These are phyloP conservation scores for Zonotrichia leucophrys DNA, from an alignment of 2,113 vertebrate genomes.

Conservation along the genomic window DNA sequence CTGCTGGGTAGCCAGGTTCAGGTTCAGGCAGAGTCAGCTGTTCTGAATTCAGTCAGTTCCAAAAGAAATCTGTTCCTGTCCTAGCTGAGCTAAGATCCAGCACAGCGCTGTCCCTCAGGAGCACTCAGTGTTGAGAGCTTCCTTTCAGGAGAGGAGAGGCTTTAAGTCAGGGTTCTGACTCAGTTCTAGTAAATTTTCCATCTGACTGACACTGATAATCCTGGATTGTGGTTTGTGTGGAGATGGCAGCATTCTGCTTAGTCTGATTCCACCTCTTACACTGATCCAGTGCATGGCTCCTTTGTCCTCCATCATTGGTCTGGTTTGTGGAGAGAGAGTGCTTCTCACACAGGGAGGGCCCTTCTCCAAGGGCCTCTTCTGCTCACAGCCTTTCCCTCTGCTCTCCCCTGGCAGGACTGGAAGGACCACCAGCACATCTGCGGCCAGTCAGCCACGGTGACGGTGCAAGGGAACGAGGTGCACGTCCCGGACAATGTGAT, in stretches of 20 bases:
- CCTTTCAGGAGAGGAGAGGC: background rate
- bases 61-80: background rate
- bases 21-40: background rate
- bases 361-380: background rate
- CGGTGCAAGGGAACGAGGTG: slow-evolving; percentile 80
- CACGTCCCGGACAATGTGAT: slow-evolving; percentile 81
- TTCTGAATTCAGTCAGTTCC: background rate
- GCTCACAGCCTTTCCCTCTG: background rate
- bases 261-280: background rate
- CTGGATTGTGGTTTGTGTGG: background rate
- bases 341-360: background rate
- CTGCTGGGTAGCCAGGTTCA: background rate
- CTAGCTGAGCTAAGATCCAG: background rate
- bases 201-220: background rate
- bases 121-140: rapidly evolving
- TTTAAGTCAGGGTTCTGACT: background rate
- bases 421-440: slow-evolving; percentile 96
- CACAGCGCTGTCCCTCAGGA: rapidly evolving
- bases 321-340: background rate
- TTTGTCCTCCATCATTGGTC: background rate
- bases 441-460: slow-evolving; percentile 78
- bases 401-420: slow-evolving; percentile 85
- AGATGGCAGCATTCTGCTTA: background rate
- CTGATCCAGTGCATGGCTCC: rapidly evolving
- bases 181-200: background rate